Base-by-base conservation (phyloP, 1,140 invertebrate genomes). In the Drosophila kohkoa region DNA sequence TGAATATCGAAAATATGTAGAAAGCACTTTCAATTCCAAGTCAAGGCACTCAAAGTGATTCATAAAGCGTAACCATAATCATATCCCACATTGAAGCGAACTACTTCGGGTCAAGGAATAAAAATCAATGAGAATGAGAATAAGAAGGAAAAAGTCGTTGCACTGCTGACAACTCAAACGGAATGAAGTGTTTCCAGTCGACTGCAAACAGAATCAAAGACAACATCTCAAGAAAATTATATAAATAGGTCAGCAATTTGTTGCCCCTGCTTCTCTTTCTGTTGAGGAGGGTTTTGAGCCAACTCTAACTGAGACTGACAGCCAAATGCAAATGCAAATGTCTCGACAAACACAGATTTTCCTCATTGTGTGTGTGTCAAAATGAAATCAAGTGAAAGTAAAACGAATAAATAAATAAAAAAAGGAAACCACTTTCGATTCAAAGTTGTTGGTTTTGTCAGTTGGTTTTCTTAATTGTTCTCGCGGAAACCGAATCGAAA, bases 361-460 rank as follows among this genome's bases (percentile, higher is more conserved):
- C 20, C 46, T 38, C 45, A 51, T 16, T 69, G 30, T 57, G 35
- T 58, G 62, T 45, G 69, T 78, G 80, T 68, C 85, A 83, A 83
- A 89, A 75, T 81, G 46, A 87, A 87, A 87, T 87, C 85, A 87
- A 83, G 80, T 83, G 83, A 83, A 83, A 80, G 71, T 74, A 78
- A 82, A 87, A 71, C 68, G 69, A 83, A 87, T 87, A 87, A 83
- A 78, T 88, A 83, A 80, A 89, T 82, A 83, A 46, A 46, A 64
- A 57, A 69, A 77, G 70, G 62, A 62, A 71, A 30, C 38, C 11
- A 54, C 43, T 69, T 45, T 65, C 48, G 48, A 60, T 63, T 64
- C 20, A 57, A 80, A 59, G 65, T 63, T 77, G 70, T 86, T 48
- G 65, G 46, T 63, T 71, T 55, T 72, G 32, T 72, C 52, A 67